A percentile compares a stretch with the other conserved stretches of the same genome.
phyloP scores from a whole-genome alignment of 1,140 invertebrate genomes.

The Epicauta chinensis region DNA sequence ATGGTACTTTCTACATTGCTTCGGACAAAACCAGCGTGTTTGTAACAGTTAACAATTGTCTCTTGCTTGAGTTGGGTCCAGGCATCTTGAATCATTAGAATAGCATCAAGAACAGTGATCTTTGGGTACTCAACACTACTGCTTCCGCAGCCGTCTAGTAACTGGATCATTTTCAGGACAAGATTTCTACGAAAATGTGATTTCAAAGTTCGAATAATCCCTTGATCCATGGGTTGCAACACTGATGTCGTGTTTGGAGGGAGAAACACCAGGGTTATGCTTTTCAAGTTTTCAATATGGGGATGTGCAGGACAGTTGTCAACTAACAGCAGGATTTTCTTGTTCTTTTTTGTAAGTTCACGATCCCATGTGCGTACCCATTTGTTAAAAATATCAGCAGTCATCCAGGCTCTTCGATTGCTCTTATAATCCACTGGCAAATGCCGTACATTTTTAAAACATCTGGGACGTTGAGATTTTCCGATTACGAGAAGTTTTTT shows the following conservation, averaged over 20 bases:
- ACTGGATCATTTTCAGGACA: background rate
- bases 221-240: constrained; percentile 23
- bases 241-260: too few relatives aligned
- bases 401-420: constrained; percentile 23
- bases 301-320: too few relatives aligned
- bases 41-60: constrained; percentile 29
- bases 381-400: constrained; percentile 16
- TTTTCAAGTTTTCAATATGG: too few relatives aligned
- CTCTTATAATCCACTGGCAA: constrained; percentile 19
- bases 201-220: constrained; percentile 17
- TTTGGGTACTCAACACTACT: background rate
- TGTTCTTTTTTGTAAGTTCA: constrained; percentile 11
- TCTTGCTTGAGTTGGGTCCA: constrained; percentile 27
- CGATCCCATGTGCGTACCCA: constrained; percentile 10
- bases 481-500: constrained; percentile 40
- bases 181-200: constrained; percentile 5
- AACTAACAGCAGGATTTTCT: too few relatives aligned
- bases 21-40: constrained; percentile 25
- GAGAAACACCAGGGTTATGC: too few relatives aligned
- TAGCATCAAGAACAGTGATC: constrained; percentile 27
- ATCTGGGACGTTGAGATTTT: constrained; percentile 38
- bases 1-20: constrained; percentile 17
- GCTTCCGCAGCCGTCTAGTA: background rate
- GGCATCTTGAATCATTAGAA: constrained; percentile 32
- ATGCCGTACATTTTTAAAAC: constrained; percentile 40